Percentiles rank a stretch among this genome's conserved stretches.
These are phyloP conservation scores for Orthochromis indermauri DNA, from an alignment of 2,113 vertebrate species.

Conservation along the genomic window DNA sequence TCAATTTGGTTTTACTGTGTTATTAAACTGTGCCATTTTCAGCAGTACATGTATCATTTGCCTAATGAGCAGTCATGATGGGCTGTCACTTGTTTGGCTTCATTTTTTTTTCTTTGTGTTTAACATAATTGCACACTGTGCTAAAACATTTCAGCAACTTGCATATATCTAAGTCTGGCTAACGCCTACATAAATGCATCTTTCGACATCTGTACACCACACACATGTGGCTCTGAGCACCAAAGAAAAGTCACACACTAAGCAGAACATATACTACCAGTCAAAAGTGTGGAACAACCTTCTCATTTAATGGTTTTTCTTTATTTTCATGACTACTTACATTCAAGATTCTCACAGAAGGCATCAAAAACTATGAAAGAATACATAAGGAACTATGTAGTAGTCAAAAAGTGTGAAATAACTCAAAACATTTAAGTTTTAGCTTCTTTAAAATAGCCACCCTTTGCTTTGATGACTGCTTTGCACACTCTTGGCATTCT, in stretches of 20 bases:
- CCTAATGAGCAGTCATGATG: conserved; percentile 6
- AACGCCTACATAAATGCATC: background rate
- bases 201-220: background rate
- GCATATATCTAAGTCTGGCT: background rate
- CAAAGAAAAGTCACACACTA: background rate
- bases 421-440: background rate
- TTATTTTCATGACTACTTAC: background rate
- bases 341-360: background rate
- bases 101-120: background rate
- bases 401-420: background rate
- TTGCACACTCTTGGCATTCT: background rate
- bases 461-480: background rate
- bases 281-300: background rate
- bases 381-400: background rate
- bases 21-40: background rate
- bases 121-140: background rate
- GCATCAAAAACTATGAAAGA: background rate
- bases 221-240: background rate
- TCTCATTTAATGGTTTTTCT: background rate
- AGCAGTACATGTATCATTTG: background rate
- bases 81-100: background rate
- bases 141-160: background rate
- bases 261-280: background rate
- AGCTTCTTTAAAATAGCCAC: background rate
- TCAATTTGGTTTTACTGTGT: background rate